A percentile compares a stretch with the other conserved stretches of the same genome.
These are phyloP conservation scores for Drosophila fungiperda DNA, from an alignment of 2,888 invertebrate species.

Conservation along the genomic window DNA sequence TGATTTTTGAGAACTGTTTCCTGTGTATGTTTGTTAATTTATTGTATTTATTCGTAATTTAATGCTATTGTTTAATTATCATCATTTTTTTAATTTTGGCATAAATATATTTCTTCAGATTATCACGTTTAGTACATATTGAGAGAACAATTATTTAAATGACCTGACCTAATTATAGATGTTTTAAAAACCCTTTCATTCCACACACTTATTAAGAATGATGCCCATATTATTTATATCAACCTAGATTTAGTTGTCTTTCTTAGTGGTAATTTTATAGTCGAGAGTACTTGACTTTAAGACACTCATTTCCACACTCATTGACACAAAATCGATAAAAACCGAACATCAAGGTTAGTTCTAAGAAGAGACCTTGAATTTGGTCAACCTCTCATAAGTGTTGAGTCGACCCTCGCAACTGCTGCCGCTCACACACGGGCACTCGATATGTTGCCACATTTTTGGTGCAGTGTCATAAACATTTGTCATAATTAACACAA, in stretches of 20 bases:
- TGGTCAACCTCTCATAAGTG: constrained; percentile 11
- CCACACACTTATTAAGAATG: neutral
- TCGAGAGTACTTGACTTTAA: neutral
- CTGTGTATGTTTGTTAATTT: constrained; percentile 45
- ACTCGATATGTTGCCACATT: constrained; percentile 12
- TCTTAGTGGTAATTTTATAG: neutral
- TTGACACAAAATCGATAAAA: neutral
- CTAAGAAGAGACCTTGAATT: constrained; percentile 10
- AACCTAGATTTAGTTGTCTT: neutral
- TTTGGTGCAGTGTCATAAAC: constrained; percentile 48
- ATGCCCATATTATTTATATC: neutral
- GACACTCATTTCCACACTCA: neutral
- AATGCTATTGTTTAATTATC: constrained; percentile 50
- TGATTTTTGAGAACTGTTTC: constrained; percentile 45
- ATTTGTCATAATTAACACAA: constrained; percentile 78
- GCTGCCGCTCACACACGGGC: neutral
- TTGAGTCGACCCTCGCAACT: constrained; percentile 41
- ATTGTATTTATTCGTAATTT: constrained; percentile 70
- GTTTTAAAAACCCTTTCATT: neutral
- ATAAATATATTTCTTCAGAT: constrained; percentile 50
- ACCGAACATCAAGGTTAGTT: neutral
- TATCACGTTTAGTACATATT: neutral
- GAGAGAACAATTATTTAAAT: neutral
- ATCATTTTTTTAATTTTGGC: constrained; percentile 21
- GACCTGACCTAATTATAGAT: neutral